Percentiles rank a stretch among this genome's conserved stretches.
Conservation (phyloP, 2,797 vertebrate genomes). For the Acridotheres tristis region DNA sequence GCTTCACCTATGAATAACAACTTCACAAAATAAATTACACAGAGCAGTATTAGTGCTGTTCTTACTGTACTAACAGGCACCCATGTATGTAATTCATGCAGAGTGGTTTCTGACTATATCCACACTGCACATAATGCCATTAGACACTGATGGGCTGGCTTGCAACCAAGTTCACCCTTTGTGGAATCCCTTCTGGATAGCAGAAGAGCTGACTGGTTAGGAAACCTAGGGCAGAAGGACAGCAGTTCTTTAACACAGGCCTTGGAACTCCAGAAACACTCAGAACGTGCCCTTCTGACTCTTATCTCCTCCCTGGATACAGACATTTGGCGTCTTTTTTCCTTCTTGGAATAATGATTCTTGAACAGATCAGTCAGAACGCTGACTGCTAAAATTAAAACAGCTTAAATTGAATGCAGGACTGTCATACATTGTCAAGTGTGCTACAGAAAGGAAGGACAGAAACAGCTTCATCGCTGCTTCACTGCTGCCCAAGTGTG, state of each 20-base stretch:
- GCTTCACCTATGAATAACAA: slow-evolving; percentile 61
- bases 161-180: slow-evolving; percentile 11
- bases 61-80: slow-evolving; percentile 51
- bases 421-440: neutral
- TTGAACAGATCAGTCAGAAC: neutral
- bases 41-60: slow-evolving; percentile 49
- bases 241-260: neutral
- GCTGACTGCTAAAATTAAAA: neutral
- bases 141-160: slow-evolving; percentile 34
- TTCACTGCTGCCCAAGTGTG: neutral
- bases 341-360: neutral
- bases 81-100: slow-evolving; percentile 45
- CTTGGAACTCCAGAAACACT: neutral
- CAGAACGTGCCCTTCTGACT: neutral
- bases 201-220: neutral
- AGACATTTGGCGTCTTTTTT: neutral
- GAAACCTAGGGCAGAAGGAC: neutral
- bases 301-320: neutral
- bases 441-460: neutral
- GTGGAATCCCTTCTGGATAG: neutral
- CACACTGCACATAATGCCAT: slow-evolving; percentile 35
- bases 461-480: neutral
- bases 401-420: slow-evolving; percentile 5
- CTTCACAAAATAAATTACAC: slow-evolving; percentile 53
- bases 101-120: slow-evolving; percentile 1